Evolutionary conservation across 2,888 invertebrate species (phyloP).

Genomic region (Euplagia quadripunctaria): DNA sequence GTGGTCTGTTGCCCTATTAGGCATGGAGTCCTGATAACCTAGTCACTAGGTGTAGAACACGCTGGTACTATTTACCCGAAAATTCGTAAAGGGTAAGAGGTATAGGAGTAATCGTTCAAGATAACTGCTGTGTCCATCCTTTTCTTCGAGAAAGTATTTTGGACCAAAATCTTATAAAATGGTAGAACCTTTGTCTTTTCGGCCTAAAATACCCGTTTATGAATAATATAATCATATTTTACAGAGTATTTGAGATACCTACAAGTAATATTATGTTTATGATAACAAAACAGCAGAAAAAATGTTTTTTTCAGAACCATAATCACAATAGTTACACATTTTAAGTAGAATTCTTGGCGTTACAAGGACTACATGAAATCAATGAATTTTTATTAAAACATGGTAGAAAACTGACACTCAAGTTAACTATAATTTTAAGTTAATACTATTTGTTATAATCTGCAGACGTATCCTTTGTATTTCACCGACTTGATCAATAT

Average conservation of each 20-base stretch:
- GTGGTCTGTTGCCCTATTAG: neutral
- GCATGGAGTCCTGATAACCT: neutral
- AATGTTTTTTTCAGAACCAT: neutral
- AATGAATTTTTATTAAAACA: neutral
- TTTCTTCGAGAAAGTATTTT: too few species aligned
- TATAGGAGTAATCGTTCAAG: too few species aligned
- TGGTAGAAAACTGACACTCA: neutral
- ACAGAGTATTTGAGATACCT: too few species aligned
- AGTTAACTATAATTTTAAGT: slow-evolving; percentile 5
- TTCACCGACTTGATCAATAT: slow-evolving; percentile 18
- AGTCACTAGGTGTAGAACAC: neutral
- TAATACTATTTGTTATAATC: slow-evolving; percentile 7
- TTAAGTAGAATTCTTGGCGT: neutral
- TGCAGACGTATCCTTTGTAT: slow-evolving; percentile 19
- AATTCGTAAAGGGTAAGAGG: too few species aligned
- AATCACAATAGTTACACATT: neutral
- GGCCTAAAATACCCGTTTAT: too few species aligned
- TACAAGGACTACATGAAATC: neutral
- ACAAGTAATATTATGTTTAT: too few species aligned
- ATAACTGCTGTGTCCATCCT: too few species aligned
- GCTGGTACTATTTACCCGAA: neutral
- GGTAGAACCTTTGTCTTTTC: too few species aligned
- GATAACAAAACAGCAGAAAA: neutral
- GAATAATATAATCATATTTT: too few species aligned
- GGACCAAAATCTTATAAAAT: neutral